Evolutionary conservation across 2,113 vertebrate genomes (phyloP).

Genomic region (Ploceus nigricollis): DNA sequence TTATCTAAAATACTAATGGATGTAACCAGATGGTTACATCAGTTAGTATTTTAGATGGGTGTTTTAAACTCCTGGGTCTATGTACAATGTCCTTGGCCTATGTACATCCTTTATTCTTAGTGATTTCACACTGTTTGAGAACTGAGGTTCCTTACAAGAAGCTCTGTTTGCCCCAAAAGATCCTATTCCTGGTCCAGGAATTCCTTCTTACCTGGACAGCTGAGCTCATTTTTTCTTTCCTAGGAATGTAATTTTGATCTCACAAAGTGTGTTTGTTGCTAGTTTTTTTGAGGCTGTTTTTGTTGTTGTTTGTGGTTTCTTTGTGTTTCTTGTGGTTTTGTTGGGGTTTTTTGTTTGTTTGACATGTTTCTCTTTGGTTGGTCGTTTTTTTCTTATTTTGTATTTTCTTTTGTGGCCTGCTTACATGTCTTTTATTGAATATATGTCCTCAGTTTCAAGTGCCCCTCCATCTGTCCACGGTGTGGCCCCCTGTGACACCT

Average conservation of each 20-base stretch:
- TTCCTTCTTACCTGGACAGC: neutral
- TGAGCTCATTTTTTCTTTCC: neutral
- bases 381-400: rapidly evolving
- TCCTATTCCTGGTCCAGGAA: neutral
- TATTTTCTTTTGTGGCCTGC: neutral
- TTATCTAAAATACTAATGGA: neutral
- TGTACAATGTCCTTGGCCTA: neutral
- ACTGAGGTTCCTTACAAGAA: neutral
- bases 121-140: neutral
- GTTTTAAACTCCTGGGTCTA: neutral
- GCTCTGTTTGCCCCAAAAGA: neutral
- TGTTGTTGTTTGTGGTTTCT: neutral
- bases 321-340: neutral
- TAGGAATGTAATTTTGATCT: neutral
- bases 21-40: neutral
- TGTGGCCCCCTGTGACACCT: neutral
- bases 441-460: neutral
- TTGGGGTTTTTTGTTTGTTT: neutral
- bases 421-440: neutral
- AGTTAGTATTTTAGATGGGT: too few species aligned
- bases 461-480: rapidly evolving
- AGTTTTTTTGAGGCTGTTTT: neutral
- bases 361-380: neutral
- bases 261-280: neutral
- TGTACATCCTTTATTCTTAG: neutral